A percentile compares a stretch with the other conserved stretches of the same genome.
Evolutionary conservation across 2,888 invertebrate species (phyloP).

Genomic region (Leptopilina myrica): DNA sequence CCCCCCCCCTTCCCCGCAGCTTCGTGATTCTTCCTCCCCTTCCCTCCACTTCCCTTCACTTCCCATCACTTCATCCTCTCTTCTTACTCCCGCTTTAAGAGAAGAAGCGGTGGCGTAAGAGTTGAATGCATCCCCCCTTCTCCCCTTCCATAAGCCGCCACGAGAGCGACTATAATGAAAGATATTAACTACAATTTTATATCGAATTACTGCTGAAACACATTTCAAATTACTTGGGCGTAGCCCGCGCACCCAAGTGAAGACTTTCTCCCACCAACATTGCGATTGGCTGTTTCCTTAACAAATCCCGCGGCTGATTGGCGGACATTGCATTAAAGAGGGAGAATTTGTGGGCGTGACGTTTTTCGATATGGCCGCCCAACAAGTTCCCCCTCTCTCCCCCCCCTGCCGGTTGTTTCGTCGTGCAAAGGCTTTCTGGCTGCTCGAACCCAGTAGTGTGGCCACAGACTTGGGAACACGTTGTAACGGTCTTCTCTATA

Average conservation of each 20-base stretch:
- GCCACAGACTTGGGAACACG: conserved; percentile 71
- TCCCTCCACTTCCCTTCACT: no score
- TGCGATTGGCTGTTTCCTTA: conserved; percentile 54
- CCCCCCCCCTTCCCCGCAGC: conserved; percentile 29
- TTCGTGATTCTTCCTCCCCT: conserved; percentile 1
- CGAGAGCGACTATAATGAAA: conserved; percentile 72
- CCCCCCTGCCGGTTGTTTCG: no score
- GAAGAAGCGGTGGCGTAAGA: conserved; percentile 33
- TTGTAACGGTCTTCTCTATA: conserved; percentile 51
- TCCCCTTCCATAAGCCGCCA: conserved; percentile 36
- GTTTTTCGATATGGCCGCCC: conserved; percentile 73
- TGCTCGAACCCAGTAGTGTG: conserved; percentile 51
- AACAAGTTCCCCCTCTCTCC: conserved; percentile 57
- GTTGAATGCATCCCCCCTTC: conserved; percentile 39
- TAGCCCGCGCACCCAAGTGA: conserved; percentile 58
- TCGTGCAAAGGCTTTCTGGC: no score
- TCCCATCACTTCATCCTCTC: not conserved
- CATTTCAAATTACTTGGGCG: conserved; percentile 76
- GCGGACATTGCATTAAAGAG: conserved; percentile 54
- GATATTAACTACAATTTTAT: conserved; percentile 77
- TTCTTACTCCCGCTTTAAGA: conserved; percentile 34
- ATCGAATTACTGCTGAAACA: conserved; percentile 76
- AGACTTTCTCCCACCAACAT: not conserved
- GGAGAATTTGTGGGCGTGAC: conserved; percentile 66
- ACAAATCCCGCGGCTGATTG: conserved; percentile 58